Conservation (phyloP, 92 coral and sea anemone species). For the Bergia sp. region DNA sequence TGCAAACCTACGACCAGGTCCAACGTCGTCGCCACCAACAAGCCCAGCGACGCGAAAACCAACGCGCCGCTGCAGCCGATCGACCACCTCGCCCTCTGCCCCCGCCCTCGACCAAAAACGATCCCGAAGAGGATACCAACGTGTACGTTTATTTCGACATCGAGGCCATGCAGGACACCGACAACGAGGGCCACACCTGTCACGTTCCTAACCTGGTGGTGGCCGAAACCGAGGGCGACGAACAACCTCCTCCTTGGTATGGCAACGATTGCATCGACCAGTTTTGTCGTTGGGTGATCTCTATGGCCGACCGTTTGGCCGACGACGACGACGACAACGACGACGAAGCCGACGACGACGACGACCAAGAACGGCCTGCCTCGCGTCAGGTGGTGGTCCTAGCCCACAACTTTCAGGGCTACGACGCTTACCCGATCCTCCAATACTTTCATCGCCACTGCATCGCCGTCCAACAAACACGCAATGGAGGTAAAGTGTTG, state of each 20-base stretch:
- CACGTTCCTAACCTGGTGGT: constrained; percentile 6
- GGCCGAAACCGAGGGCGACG: not conserved
- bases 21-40: not conserved
- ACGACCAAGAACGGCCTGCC: not conserved
- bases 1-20: constrained; percentile 1
- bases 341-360: not conserved
- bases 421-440: constrained; percentile 9
- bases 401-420: constrained; percentile 12
- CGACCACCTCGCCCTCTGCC: not conserved
- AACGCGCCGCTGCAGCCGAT: constrained; percentile 6
- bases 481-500: not conserved
- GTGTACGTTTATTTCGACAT: not conserved
- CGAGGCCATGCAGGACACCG: constrained; percentile 15
- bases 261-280: constrained; percentile 9
- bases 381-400: constrained; percentile 4
- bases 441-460: not conserved
- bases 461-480: not conserved
- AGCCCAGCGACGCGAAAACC: constrained; percentile 1
- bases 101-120: not conserved
- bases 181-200: not conserved
- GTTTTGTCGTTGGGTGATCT: not conserved
- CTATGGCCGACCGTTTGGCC: not conserved
- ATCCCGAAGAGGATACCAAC: constrained; percentile 1
- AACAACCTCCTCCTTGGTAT: not conserved
- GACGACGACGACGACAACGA: not conserved